A percentile compares a stretch with the other conserved stretches of the same genome.
These are phyloP conservation scores for Thera obeliscata DNA, from an alignment of 2,888 invertebrate species.

Conservation along the genomic window DNA sequence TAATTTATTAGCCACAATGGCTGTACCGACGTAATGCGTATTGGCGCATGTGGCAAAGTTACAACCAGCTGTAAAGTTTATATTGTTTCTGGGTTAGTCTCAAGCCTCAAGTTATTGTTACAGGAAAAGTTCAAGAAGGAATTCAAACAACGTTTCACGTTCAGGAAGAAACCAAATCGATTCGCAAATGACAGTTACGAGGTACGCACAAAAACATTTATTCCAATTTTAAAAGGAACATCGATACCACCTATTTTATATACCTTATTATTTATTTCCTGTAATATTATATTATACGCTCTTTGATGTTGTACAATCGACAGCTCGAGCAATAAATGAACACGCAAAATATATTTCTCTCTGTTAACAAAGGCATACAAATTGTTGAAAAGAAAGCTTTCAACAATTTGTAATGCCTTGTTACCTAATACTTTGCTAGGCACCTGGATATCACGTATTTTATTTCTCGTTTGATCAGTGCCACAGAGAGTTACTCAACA, in stretches of 20 bases:
- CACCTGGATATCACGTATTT: no score
- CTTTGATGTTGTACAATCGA: background rate
- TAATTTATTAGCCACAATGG: conserved; percentile 34
- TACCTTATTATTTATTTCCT: background rate
- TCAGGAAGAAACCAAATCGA: conserved; percentile 76
- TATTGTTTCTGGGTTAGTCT: conserved; percentile 30
- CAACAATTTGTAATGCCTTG: no score
- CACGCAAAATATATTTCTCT: no score
- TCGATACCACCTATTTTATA: background rate
- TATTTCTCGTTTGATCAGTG: no score
- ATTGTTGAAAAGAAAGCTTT: no score
- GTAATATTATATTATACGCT: background rate
- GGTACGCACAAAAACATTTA: conserved; percentile 52
- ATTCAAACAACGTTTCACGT: conserved; percentile 88
- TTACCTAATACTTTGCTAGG: no score
- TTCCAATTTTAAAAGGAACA: background rate
- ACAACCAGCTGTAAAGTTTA: conserved; percentile 26
- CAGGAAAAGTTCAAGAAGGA: conserved; percentile 93
- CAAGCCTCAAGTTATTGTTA: conserved; percentile 44
- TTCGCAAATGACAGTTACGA: conserved; percentile 78
- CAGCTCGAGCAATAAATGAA: no score
- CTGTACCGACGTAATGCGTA: conserved; percentile 29
- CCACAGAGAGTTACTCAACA: background rate
- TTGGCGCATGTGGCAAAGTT: conserved; percentile 34
- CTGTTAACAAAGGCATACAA: no score